phyloP scores from a whole-genome alignment of 2,797 vertebrate genomes.

The Enteromius trimaculatus region DNA sequence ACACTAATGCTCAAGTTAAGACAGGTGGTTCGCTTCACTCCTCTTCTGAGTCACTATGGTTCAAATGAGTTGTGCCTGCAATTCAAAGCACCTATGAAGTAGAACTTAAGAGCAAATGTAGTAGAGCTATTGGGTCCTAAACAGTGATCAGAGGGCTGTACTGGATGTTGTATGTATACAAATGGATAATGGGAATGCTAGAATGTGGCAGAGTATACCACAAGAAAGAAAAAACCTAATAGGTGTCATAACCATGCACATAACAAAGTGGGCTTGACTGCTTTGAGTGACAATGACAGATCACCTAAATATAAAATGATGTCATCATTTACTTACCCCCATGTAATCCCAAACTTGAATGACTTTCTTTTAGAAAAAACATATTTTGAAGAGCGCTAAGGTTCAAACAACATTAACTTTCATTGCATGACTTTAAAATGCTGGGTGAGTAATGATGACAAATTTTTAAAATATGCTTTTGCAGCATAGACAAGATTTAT shows the following conservation, averaged over 20 bases:
- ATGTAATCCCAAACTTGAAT: neutral
- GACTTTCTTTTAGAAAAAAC: neutral
- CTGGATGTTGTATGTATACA: neutral
- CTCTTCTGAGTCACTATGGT: neutral
- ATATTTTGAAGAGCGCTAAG: neutral
- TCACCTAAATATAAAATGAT: neutral
- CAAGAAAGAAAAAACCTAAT: neutral
- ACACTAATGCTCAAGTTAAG: neutral
- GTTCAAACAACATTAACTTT: neutral
- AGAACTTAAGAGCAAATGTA: neutral
- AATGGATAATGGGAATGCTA: slow-evolving; percentile 1
- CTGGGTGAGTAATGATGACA: neutral
- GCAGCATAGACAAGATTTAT: neutral
- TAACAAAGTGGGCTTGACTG: neutral
- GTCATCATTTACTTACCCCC: neutral
- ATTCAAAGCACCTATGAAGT: neutral
- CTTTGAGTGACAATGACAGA: neutral
- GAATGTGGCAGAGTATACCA: neutral
- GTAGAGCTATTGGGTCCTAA: neutral
- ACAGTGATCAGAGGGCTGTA: neutral
- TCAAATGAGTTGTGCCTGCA: too few relatives aligned
- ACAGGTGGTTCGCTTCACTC: neutral
- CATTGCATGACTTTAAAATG: neutral
- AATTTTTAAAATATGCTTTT: neutral
- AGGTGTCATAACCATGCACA: neutral